These are phyloP conservation scores for Brenthis daphne DNA, from an alignment of 2,888 invertebrate species.

Conservation along the genomic window DNA sequence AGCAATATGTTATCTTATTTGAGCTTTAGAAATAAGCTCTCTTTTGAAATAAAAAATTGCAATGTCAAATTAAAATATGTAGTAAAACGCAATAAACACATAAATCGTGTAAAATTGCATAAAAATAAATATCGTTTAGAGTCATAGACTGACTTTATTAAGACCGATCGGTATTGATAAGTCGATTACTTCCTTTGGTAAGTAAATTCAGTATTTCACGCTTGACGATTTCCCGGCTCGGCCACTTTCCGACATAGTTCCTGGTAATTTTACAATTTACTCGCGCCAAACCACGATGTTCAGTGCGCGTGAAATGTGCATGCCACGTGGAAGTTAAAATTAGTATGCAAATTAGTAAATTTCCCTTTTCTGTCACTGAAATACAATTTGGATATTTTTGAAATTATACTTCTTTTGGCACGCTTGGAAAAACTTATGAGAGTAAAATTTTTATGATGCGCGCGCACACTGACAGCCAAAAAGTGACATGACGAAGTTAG, in stretches of 20 bases:
- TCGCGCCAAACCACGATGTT: constrained; percentile 30
- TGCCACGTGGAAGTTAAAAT: constrained; percentile 34
- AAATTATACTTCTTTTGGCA: no score
- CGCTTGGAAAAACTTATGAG: no score
- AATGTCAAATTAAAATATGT: no score
- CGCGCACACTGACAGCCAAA: no score
- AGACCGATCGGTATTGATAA: constrained; percentile 25
- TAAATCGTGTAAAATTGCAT: no score
- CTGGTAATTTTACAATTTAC: constrained; percentile 52
- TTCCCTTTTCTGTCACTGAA: constrained; percentile 12
- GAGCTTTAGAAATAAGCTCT: no score
- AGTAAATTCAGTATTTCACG: constrained; percentile 36
- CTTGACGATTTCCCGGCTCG: constrained; percentile 40
- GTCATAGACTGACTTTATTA: background rate
- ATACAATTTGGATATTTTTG: background rate
- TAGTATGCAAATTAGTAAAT: constrained; percentile 23
- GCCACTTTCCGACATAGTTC: constrained; percentile 58
- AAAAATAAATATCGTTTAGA: background rate
- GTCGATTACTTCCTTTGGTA: constrained; percentile 32
- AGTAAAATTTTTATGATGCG: no score
- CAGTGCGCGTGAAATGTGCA: constrained; percentile 36
- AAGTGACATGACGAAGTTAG: no score
- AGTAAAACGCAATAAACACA: no score
- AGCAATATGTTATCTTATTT: no score
- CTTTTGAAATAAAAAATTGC: no score